Conservation (phyloP, 2,888 invertebrate species). For the Cerceris rybyensis region DNA sequence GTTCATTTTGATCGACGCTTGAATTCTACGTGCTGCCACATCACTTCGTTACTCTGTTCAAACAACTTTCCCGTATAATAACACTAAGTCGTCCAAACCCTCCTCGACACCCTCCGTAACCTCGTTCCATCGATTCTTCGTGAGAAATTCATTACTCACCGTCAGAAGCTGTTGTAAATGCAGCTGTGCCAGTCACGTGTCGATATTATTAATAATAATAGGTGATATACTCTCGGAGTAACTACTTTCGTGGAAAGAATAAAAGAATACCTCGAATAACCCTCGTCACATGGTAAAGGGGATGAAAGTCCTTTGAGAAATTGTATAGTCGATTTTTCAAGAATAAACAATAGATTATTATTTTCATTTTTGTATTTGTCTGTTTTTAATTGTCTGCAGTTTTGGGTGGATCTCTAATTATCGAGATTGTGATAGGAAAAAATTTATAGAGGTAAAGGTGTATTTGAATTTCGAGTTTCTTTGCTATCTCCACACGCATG, state of each 20-base stretch:
- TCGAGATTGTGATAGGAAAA: no score
- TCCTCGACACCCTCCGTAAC: conserved; percentile 22
- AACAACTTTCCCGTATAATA: conserved; percentile 33
- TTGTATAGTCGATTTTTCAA: no score
- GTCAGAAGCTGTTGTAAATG: conserved; percentile 65
- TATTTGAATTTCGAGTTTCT: no score
- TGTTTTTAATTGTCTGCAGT: no score
- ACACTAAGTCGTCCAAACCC: conserved; percentile 36
- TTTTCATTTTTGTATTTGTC: no score
- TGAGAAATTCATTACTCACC: conserved; percentile 67
- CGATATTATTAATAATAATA: conserved; percentile 71
- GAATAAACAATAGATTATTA: no score
- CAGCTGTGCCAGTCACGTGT: conserved; percentile 63
- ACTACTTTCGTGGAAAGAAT: not conserved
- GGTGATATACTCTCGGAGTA: not conserved
- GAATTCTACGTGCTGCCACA: conserved; percentile 22
- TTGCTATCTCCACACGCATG: no score
- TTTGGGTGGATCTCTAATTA: no score
- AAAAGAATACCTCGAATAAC: not conserved
- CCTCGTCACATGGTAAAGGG: no score
- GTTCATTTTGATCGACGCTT: conserved; percentile 31
- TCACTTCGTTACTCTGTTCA: not conserved
- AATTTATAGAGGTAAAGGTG: no score
- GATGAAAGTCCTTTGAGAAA: no score
- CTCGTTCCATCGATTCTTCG: conserved; percentile 23